Conservation (phyloP, 2,888 invertebrate species). For the Plebejus anna region DNA sequence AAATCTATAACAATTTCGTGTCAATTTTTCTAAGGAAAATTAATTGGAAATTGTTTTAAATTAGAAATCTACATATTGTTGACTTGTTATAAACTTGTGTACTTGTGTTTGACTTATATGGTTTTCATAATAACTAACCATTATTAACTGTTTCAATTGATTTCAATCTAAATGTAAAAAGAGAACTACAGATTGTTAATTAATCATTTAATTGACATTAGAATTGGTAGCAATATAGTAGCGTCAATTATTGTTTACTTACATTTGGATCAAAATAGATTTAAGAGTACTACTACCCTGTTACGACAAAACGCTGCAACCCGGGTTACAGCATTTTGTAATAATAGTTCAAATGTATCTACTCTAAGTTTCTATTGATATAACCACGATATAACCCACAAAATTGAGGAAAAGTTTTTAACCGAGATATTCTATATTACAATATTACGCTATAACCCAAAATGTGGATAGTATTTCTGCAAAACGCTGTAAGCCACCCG, state of each 20-base stretch:
- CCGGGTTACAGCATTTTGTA: too few relatives aligned
- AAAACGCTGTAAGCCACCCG: too few relatives aligned
- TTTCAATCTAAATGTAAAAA: not conserved
- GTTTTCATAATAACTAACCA: not conserved
- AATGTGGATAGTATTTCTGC: too few relatives aligned
- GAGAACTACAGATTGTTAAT: not conserved
- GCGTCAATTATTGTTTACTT: not conserved
- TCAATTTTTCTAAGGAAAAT: not conserved
- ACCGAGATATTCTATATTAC: too few relatives aligned
- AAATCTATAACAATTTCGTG: not conserved
- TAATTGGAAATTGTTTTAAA: not conserved
- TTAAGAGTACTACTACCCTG: not conserved
- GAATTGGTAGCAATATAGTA: too few relatives aligned
- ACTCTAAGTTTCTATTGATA: too few relatives aligned
- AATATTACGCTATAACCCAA: too few relatives aligned
- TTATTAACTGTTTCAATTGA: not conserved
- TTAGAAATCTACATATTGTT: not conserved
- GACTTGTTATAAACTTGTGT: slow-evolving; percentile 1
- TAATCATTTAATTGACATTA: too few relatives aligned
- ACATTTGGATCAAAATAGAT: not conserved
- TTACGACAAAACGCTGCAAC: too few relatives aligned
- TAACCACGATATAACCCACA: too few relatives aligned
- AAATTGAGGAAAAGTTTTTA: too few relatives aligned
- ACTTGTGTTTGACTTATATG: not conserved
- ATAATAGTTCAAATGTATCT: too few relatives aligned